Evolutionary conservation across 2,797 vertebrate genomes (phyloP).

Genomic region (Rhinella marina): DNA sequence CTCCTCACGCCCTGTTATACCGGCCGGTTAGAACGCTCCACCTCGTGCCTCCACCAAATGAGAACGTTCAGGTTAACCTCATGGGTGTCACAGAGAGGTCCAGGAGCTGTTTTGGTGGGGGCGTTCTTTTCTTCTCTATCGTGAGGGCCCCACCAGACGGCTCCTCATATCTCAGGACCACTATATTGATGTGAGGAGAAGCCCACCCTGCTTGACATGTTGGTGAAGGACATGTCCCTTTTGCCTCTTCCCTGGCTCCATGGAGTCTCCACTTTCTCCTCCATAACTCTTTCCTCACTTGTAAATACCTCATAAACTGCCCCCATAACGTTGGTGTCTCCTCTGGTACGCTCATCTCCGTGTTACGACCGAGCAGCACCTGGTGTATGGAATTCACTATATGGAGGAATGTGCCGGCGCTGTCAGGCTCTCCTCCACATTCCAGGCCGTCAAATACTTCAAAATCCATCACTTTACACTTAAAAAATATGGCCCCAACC

Average conservation of each 20-base stretch:
- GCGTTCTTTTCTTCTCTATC: too few species aligned
- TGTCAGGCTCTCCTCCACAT: constrained; percentile 17
- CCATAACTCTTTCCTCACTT: not conserved
- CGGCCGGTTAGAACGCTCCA: not conserved
- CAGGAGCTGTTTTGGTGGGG: too few species aligned
- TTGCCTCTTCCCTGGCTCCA: not conserved
- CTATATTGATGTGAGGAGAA: too few species aligned
- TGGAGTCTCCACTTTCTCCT: constrained; percentile 1
- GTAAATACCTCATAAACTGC: not conserved
- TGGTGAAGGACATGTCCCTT: not conserved
- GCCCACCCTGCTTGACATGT: not conserved
- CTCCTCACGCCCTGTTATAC: not conserved
- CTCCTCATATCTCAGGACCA: too few species aligned
- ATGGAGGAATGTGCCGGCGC: not conserved
- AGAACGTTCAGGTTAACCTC: too few species aligned
- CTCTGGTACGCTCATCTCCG: not conserved
- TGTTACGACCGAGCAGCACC: constrained; percentile 1
- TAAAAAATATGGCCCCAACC: not conserved
- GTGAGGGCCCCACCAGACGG: not conserved
- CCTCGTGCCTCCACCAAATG: too few species aligned
- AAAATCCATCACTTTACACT: not conserved
- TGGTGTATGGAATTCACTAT: constrained; percentile 21
- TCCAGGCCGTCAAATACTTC: constrained; percentile 8
- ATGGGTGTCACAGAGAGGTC: too few species aligned
- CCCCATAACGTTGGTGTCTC: not conserved